Evolutionary conservation across 2,113 vertebrate species (phyloP).

Genomic region (Cyphomyrus plagiostoma): DNA sequence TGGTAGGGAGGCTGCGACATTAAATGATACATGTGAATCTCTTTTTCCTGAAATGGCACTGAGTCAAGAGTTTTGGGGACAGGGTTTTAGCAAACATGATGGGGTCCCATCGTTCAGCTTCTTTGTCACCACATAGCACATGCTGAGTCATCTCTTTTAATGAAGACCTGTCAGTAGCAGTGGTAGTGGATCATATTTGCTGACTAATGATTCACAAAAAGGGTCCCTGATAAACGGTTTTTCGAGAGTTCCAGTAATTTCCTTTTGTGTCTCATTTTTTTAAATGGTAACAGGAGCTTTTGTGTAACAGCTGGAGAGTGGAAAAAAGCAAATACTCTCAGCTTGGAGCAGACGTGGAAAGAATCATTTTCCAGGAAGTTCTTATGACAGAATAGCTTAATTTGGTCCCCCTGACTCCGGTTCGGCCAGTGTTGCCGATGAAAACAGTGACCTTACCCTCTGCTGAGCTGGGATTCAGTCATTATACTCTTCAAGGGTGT

Average conservation of each 20-base stretch:
- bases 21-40: neutral
- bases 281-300: neutral
- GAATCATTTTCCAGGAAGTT: neutral
- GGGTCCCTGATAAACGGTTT: neutral
- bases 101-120: neutral
- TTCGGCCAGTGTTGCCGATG: neutral
- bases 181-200: neutral
- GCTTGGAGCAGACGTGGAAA: neutral
- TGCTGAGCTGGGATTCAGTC: neutral
- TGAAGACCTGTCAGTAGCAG: conserved; percentile 7
- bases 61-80: neutral
- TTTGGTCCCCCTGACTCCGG: neutral
- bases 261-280: neutral
- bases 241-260: neutral
- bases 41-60: neutral
- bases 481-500: neutral
- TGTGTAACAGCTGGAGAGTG: neutral
- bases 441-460: neutral
- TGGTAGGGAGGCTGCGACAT: neutral
- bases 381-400: neutral
- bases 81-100: neutral
- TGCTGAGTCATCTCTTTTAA: neutral
- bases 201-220: conserved; percentile 6
- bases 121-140: neutral
- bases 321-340: neutral